Conservation (phyloP, 2,888 invertebrate genomes). For the Melipona bicolor region DNA sequence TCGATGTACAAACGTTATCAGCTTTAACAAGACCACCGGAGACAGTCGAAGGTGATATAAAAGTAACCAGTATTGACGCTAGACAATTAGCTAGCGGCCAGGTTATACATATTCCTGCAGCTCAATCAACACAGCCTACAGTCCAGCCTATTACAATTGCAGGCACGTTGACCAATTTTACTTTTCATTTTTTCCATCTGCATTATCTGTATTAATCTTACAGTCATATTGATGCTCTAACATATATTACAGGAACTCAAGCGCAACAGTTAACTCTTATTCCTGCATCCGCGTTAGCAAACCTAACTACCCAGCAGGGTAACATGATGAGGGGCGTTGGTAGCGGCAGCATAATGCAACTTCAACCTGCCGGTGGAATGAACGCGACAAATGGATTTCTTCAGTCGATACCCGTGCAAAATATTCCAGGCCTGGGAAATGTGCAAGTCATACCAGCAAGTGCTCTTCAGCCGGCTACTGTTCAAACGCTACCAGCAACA, state of each 20-base stretch:
- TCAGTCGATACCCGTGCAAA: conserved; percentile 90
- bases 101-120: conserved; percentile 82
- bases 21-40: conserved; percentile 78
- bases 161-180: conserved; percentile 63
- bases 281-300: conserved; percentile 87
- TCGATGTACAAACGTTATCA: conserved; percentile 80
- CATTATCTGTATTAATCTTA: background rate
- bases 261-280: conserved; percentile 94
- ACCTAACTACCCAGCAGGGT: conserved; percentile 80
- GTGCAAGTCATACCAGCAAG: conserved; percentile 92
- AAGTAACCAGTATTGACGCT: conserved; percentile 82
- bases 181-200: background rate
- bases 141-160: conserved; percentile 90
- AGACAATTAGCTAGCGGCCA: conserved; percentile 81
- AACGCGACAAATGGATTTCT: conserved; percentile 84
- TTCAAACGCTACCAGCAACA: conserved; percentile 81
- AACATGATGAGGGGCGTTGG: conserved; percentile 81
- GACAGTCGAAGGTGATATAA: conserved; percentile 78
- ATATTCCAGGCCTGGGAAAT: conserved; percentile 91
- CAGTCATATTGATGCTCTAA: background rate
- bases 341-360: conserved; percentile 81
- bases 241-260: conserved; percentile 85
- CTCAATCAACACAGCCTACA: conserved; percentile 74
- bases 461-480: conserved; percentile 84
- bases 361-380: conserved; percentile 85